Evolutionary conservation across 2,888 invertebrate genomes (phyloP).

Genomic region (Alsophila aescularia): DNA sequence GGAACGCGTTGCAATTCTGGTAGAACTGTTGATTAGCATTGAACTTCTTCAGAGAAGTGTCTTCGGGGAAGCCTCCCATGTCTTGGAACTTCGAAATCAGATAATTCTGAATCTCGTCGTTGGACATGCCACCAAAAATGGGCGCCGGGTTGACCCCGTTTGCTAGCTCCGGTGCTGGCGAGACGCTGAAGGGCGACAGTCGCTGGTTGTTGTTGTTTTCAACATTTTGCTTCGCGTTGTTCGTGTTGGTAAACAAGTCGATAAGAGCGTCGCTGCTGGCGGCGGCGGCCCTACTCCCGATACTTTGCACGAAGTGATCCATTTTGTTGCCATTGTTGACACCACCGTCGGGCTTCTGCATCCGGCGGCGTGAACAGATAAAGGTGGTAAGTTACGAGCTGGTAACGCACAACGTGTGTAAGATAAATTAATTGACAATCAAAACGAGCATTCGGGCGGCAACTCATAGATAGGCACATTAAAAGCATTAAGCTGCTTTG

Average conservation of each 20-base stretch:
- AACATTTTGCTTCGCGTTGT: slow-evolving; percentile 50
- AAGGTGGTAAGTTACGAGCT: slow-evolving; percentile 16
- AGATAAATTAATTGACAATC: slow-evolving; percentile 22
- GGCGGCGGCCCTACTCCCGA: slow-evolving; percentile 53
- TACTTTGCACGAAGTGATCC: slow-evolving; percentile 46
- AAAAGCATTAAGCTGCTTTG: slow-evolving; percentile 8
- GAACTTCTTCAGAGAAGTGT: slow-evolving; percentile 42
- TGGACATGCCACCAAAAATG: slow-evolving; percentile 64
- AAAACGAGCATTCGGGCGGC: slow-evolving; percentile 16
- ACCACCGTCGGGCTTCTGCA: slow-evolving; percentile 46
- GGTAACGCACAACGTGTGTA: not conserved
- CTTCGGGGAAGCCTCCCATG: slow-evolving; percentile 59
- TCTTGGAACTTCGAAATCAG: slow-evolving; percentile 72
- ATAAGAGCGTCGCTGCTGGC: slow-evolving; percentile 59
- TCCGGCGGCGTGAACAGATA: slow-evolving; percentile 51
- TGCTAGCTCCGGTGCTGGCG: slow-evolving; percentile 50
- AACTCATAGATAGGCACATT: slow-evolving; percentile 1
- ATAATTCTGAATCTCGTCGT: slow-evolving; percentile 73
- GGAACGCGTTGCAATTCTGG: slow-evolving; percentile 74
- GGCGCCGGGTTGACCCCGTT: slow-evolving; percentile 55
- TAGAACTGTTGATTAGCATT: slow-evolving; percentile 69
- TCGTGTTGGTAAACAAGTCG: slow-evolving; percentile 55
- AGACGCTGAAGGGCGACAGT: slow-evolving; percentile 52
- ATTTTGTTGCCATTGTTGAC: slow-evolving; percentile 43
- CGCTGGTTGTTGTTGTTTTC: slow-evolving; percentile 69